Conservation (phyloP, 2,888 invertebrate species). For the Catocala nupta region DNA sequence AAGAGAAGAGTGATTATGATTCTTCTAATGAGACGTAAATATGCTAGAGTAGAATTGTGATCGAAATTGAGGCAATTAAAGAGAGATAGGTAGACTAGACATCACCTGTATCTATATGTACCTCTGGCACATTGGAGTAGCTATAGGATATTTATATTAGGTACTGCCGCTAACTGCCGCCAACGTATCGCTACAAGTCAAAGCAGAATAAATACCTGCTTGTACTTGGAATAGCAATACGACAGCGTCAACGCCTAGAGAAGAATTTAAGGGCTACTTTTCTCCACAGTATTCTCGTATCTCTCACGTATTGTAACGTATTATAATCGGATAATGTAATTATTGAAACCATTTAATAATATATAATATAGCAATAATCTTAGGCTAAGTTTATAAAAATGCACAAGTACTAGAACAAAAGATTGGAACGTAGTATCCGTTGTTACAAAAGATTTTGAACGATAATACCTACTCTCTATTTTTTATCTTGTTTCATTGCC, state of each 20-base stretch:
- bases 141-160: no score
- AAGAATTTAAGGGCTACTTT: background rate
- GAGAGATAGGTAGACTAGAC: background rate
- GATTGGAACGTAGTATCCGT: no score
- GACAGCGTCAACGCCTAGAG: no score
- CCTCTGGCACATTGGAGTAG: no score
- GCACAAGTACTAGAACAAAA: constrained; percentile 22
- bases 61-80: background rate
- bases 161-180: no score
- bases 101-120: no score
- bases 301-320: background rate
- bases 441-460: no score
- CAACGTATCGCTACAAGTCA: no score
- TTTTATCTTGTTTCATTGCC: constrained; percentile 6
- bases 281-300: background rate
- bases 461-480: no score
- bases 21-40: no score
- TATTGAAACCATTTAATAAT: constrained; percentile 51
- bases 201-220: no score
- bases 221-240: no score
- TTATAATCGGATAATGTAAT: constrained; percentile 7
- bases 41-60: background rate
- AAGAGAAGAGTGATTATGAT: background rate
- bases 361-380: constrained; percentile 48
- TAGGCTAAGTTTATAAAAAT: constrained; percentile 38